phyloP scores from a whole-genome alignment of 2,888 invertebrate species.

The Tortricodes alternella region DNA sequence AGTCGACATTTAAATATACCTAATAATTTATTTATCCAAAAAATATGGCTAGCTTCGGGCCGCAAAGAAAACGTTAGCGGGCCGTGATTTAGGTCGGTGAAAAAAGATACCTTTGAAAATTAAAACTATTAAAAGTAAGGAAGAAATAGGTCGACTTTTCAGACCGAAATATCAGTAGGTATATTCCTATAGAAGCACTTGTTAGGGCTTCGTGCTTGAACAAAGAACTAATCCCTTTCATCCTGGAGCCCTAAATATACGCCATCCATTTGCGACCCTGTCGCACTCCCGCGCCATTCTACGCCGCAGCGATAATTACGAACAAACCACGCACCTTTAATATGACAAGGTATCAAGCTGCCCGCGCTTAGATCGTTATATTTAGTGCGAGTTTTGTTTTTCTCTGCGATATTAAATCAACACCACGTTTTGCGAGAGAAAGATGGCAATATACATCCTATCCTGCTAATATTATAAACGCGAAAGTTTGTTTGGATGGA shows the following conservation, averaged over 20 bases:
- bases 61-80: too few species aligned
- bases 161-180: background rate
- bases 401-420: slow-evolving; percentile 38
- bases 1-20: too few species aligned
- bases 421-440: slow-evolving; percentile 16
- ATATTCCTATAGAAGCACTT: background rate
- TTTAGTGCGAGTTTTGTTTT: slow-evolving; percentile 67
- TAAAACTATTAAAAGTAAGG: too few species aligned
- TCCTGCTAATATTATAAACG: too few species aligned
- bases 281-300: slow-evolving; percentile 52
- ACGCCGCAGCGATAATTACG: slow-evolving; percentile 47
- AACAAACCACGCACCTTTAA: slow-evolving; percentile 43
- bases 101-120: too few species aligned
- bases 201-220: background rate
- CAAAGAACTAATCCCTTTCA: slow-evolving; percentile 18
- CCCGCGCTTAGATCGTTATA: slow-evolving; percentile 62
- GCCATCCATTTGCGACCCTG: slow-evolving; percentile 68
- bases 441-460: too few species aligned
- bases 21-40: too few species aligned
- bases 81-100: too few species aligned
- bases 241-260: slow-evolving; percentile 34
- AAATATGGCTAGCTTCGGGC: too few species aligned
- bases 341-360: slow-evolving; percentile 62
- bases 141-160: too few species aligned
- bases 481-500: too few species aligned